Evolutionary conservation across 2,113 vertebrate genomes (phyloP), one percentile per base, ranked within the genome.

Genomic region (Rhinogobius similis): DNA sequence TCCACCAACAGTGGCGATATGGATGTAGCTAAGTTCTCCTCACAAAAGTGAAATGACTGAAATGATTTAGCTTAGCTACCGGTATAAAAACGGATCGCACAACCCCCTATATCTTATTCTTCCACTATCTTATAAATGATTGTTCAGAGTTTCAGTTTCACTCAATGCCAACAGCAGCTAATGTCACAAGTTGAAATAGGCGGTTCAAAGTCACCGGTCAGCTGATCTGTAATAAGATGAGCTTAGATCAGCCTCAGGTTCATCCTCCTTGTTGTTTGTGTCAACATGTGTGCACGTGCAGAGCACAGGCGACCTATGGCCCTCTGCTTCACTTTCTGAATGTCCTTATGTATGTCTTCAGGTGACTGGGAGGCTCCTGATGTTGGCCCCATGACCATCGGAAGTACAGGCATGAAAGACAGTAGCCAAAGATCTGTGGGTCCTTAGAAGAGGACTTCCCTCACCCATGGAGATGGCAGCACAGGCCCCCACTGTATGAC

Each of bases 361-460:
- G 90, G 92, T 92, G 86, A 91, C 91, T 89, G 72, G 70, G 92
- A 94, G 91, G 91, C 92, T 90, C 93, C 93, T 86, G 90, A 88
- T 55, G 93, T 91, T 84, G 93, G 91, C 87, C 91, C 95, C n/a
- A 89, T 90, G 16, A 93, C 94, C 89, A 93, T 94, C 80, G 94
- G 81, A 93, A 94, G 0, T 90, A 92, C 81, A 92, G 91, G 82
- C 91, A 96, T 67, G 92, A 90, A 10, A 82, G 89, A 29, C 90
- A n/a, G n/a, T n/a, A 64, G 38, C 87, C 79, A 91, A 87, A 69
- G 90, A 90, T 26, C 85, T 93, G 90, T 92, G 93, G 95, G 82
- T 81, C 90, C 52, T 53, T 53, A 87, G 91, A 93, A 75, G 68
- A 91, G 82, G 91, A 92, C 90, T 90, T 93, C 85, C 61, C 92